phyloP scores from a whole-genome alignment of 92 coral and sea anemone species.

The Desmophyllum pertusum region DNA sequence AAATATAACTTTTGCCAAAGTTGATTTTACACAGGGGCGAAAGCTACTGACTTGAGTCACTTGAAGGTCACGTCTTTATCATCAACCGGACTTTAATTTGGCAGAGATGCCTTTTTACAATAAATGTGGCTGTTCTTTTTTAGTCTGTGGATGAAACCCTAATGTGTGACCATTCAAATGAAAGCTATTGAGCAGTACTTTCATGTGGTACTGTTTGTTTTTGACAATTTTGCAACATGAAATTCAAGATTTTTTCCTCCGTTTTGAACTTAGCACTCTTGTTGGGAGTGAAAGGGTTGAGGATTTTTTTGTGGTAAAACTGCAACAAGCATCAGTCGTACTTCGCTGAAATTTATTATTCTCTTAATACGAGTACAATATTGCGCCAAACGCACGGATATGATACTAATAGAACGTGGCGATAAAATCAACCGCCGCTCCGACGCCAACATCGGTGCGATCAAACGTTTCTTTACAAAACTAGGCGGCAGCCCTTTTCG shows the following conservation, averaged over 20 bases:
- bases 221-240: too few relatives aligned
- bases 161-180: too few relatives aligned
- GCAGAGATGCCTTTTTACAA: background rate
- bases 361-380: background rate
- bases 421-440: background rate
- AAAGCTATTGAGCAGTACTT: too few relatives aligned
- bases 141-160: too few relatives aligned
- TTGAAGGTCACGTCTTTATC: background rate
- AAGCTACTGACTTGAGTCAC: too few relatives aligned
- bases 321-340: background rate
- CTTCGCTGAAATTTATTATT: background rate
- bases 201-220: too few relatives aligned
- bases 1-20: background rate
- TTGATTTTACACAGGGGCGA: background rate
- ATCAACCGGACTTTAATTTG: background rate
- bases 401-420: too few relatives aligned
- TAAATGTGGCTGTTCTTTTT: too few relatives aligned
- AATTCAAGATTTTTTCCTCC: too few relatives aligned
- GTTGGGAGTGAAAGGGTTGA: too few relatives aligned
- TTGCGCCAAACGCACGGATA: slow-evolving; percentile 11
- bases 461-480: slow-evolving; percentile 30
- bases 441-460: slow-evolving; percentile 43
- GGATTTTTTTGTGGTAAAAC: too few relatives aligned
- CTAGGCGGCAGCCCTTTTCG: background rate
- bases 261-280: too few relatives aligned